Percentiles rank a stretch among this genome's conserved stretches.
These are phyloP conservation scores for Nematolebias whitei DNA, from an alignment of 2,113 vertebrate species.

Conservation along the genomic window DNA sequence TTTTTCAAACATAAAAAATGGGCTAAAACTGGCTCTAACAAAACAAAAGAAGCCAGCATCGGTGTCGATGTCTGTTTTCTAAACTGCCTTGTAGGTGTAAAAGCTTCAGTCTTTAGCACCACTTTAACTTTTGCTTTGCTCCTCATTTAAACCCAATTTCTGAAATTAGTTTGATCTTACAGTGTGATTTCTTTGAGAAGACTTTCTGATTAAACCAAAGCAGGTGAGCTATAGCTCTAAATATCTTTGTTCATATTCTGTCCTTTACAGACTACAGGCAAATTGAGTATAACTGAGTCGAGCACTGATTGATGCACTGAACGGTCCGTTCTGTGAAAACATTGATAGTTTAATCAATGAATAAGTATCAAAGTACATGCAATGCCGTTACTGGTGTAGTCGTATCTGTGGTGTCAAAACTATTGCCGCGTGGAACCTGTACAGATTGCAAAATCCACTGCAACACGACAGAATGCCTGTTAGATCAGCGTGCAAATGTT, in stretches of 20 bases:
- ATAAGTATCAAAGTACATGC: not conserved
- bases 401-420: constrained; percentile 13
- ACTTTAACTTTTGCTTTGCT: no score
- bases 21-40: no score
- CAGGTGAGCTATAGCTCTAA: not conserved
- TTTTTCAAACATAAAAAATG: no score
- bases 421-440: not conserved
- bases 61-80: not conserved
- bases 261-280: no score
- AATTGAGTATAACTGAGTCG: not conserved
- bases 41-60: no score
- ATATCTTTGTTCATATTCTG: not conserved
- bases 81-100: no score
- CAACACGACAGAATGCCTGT: constrained; percentile 37
- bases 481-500: constrained; percentile 57
- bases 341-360: constrained; percentile 40
- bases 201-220: not conserved
- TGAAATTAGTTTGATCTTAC: no score
- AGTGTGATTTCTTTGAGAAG: no score
- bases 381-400: not conserved
- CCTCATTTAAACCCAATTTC: no score
- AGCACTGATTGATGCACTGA: not conserved
- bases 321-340: constrained; percentile 20
- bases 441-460: constrained; percentile 23
- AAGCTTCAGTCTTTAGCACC: no score